Evolutionary conservation across 1,140 invertebrate genomes (phyloP).

Genomic region (Grapholita molesta): DNA sequence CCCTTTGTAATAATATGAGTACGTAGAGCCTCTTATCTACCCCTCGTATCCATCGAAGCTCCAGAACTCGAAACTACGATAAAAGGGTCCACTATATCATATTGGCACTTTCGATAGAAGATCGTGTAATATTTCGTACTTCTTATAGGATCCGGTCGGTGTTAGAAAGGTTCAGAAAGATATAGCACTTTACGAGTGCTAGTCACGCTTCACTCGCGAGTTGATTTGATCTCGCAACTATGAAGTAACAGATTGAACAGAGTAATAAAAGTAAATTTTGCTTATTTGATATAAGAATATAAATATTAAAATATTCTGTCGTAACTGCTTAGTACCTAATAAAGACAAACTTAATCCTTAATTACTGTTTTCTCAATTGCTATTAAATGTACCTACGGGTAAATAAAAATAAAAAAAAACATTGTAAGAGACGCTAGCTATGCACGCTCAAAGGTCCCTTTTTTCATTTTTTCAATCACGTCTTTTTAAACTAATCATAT

Average conservation of each 20-base stretch:
- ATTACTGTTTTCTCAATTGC: too few species aligned
- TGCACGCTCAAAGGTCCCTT: too few species aligned
- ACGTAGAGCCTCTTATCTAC: conserved; percentile 58
- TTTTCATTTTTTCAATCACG: too few species aligned
- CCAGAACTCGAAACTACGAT: conserved; percentile 45
- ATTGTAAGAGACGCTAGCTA: too few species aligned
- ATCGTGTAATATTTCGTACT: conserved; percentile 60
- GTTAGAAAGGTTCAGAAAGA: conserved; percentile 6
- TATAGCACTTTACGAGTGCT: conserved; percentile 15
- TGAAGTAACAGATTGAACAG: conserved; percentile 4
- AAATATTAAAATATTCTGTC: background rate
- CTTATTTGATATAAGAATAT: background rate
- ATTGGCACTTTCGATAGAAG: conserved; percentile 61
- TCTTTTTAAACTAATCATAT: too few species aligned
- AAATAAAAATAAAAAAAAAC: too few species aligned
- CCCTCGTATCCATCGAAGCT: conserved; percentile 48
- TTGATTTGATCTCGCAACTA: conserved; percentile 9
- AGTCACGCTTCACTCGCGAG: conserved; percentile 13
- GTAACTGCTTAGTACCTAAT: too few species aligned
- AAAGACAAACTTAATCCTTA: too few species aligned
- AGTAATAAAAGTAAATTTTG: background rate
- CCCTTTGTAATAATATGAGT: conserved; percentile 65
- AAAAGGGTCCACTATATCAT: conserved; percentile 69
- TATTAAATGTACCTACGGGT: too few species aligned
- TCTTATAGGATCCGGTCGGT: conserved; percentile 43